These are phyloP conservation scores for Atrichornis clamosus DNA, from an alignment of 2,113 vertebrate species.

Conservation along the genomic window DNA sequence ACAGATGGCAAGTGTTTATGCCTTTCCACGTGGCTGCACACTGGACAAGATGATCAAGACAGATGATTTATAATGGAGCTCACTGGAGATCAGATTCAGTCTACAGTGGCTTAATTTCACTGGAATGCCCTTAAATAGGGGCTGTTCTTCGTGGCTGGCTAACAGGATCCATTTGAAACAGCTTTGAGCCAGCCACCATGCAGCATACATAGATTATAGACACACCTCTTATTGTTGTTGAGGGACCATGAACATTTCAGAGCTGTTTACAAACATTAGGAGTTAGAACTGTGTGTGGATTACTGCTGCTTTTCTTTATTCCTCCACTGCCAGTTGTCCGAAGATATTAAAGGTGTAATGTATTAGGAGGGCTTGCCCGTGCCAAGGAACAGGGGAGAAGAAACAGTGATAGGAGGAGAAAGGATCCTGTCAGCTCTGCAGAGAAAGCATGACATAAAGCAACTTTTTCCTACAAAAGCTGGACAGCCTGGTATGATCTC, in stretches of 20 bases:
- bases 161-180: not conserved
- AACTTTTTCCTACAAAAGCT: not conserved
- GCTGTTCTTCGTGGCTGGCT: not conserved
- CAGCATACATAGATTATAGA: not conserved
- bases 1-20: conserved; percentile 59
- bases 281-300: not conserved
- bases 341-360: not conserved
- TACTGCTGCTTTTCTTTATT: not conserved
- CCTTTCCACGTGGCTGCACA: conserved; percentile 22
- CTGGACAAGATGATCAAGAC: conserved; percentile 38
- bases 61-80: conserved; percentile 49
- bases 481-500: not conserved
- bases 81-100: not conserved
- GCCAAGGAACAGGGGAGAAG: not conserved
- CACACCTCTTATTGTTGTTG: not conserved
- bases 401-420: not conserved
- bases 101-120: conserved; percentile 16
- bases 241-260: not conserved
- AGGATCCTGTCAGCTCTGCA: not conserved
- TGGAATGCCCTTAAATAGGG: not conserved
- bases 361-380: not conserved
- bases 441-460: not conserved
- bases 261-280: not conserved
- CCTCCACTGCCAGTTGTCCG: not conserved
- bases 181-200: not conserved